Evolutionary conservation across 2,888 invertebrate genomes (phyloP), one percentile per base, ranked within the genome.

Genomic region (Pammene aurita): DNA sequence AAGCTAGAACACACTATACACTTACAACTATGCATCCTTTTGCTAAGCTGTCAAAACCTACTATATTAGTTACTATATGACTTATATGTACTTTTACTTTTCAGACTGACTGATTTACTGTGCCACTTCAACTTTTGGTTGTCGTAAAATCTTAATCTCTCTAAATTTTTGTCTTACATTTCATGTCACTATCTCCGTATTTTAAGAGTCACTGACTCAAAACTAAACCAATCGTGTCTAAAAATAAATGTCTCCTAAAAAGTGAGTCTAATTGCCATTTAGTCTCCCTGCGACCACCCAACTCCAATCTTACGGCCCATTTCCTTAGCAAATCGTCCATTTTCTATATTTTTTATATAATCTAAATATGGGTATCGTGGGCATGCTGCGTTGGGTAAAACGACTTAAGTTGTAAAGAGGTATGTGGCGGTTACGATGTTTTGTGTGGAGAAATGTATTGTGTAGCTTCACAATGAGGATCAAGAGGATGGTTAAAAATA

Each of bases 401-500:
- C 6, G 50, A 11, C 62, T 6, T 41, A 52, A 26, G 11, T 41
- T 52, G 11, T 52, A n/a, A 41, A 7, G 18, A n/a, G 10, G 13
- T 0, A 16, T 10, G n/a, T 16, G 50, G 7, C 38, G 9, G n/a
- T 52, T 62, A 41, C 26, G 52, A 41, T 50, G 0, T 26, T 52
- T 52, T 18, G 26, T 41, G 13, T 18, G 2, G n/a, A 41, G 18
- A 1, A 1, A 0, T 18, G 38, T 35, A 54, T 69, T 69, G 68
- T 69, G 46, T 11, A 75, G 75, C 61, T 71, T 72, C 79, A 92
- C 91, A 91, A 92, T 89, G 79, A 84, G 63, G 74, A 76, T 77
- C 90, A 90, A 88, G 80, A 85, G 84, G 85, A 84, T 86, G 87
- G 87, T 87, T 83, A 89, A 89, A 90, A 89, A 88, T 89, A 88